Evolutionary conservation across 2,888 invertebrate species (phyloP), one percentile per base, ranked within the genome.

Genomic region (Papilio elwesi): DNA sequence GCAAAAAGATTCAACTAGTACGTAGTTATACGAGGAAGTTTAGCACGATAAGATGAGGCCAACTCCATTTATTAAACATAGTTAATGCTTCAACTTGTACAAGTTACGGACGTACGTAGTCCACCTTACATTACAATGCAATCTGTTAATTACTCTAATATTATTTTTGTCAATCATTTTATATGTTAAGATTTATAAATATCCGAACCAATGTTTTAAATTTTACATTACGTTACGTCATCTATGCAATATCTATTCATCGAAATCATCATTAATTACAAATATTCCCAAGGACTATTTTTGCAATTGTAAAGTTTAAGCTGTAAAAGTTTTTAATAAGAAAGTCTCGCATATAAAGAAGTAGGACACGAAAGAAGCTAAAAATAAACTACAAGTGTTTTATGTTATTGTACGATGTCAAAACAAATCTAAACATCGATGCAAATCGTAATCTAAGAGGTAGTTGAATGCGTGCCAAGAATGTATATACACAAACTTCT

Each of bases 391-490:
- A 0, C 11, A 62, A 62, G 59, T 15, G 36, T 57, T n/a, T 59
- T 65, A 59, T 74, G 69, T 74, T 68, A 73, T 74, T 76, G 70
- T 76, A 74, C 65, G 77, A 77, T 79, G 81, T 81, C 79, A 81
- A 75, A 74, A 71, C 74, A 78, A 79, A 79, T 79, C 80, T 78
- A 73, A 52, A 66, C 55, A 66, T 67, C 74, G 76, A 75, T 77
- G 78, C 75, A 80, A 75, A 74, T 77, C 70, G 68, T 77, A 75
- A 71, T 71, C 76, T 76, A 75, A 59, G 73, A 76, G 76, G 49
- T 74, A 74, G 74, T 81, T 83, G 83, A 82, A 80, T 74, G 51
- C 63, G 68, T 69, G 83, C 83, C 83, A 83, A 82, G 80, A 81
- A 80, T 79, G 76, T 77, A 75, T 72, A 78, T 78, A 74, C 77